Evolutionary conservation across 2,113 vertebrate species (phyloP).

Genomic region (Clupea harengus): DNA sequence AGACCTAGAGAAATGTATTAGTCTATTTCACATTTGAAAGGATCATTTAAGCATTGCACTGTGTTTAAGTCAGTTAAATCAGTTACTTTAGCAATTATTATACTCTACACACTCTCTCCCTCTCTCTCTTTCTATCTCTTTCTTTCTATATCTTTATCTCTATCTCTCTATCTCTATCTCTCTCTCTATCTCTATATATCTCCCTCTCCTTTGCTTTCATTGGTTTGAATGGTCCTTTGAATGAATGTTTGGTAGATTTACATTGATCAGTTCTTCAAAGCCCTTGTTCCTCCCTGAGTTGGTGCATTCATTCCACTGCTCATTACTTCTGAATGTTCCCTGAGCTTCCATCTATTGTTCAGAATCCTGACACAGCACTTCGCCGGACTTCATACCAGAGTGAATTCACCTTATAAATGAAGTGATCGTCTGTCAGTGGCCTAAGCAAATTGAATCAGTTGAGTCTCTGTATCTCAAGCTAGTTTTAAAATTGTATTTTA

Average conservation of each 20-base stretch:
- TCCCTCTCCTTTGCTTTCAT: neutral
- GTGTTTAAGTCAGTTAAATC: neutral
- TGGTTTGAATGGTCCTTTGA: neutral
- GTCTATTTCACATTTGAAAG: neutral
- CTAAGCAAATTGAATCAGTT: neutral
- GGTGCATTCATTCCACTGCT: neutral
- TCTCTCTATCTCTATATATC: neutral
- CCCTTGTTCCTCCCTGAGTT: neutral
- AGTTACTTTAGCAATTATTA: neutral
- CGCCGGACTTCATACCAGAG: neutral
- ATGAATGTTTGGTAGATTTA: neutral
- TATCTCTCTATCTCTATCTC: neutral
- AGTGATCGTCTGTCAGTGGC: slow-evolving; percentile 5
- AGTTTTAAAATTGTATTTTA: neutral
- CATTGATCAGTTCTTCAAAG: neutral
- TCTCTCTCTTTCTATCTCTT: neutral
- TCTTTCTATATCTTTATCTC: neutral
- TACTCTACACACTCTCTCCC: neutral
- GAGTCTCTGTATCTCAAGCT: neutral
- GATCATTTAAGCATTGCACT: neutral
- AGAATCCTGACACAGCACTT: slow-evolving; percentile 19
- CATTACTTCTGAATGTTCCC: neutral
- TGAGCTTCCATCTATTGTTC: neutral
- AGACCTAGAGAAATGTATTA: neutral
- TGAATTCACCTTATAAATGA: slow-evolving; percentile 9